Evolutionary conservation across 2,888 invertebrate genomes (phyloP).

Genomic region (Mayetiola destructor): DNA sequence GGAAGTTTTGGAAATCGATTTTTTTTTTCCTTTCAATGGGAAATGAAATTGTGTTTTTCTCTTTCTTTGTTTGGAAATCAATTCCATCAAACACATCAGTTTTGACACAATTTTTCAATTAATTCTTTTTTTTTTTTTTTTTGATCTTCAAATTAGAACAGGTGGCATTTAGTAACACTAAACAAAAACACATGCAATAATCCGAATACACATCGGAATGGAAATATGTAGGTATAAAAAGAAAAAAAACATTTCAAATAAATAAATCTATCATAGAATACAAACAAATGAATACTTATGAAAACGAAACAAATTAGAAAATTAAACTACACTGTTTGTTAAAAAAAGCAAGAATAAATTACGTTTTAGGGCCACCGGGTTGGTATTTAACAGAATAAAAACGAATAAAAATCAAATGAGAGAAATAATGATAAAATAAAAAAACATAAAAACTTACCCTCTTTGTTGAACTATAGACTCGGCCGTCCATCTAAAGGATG

Average conservation of each 20-base stretch:
- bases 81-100: not conserved
- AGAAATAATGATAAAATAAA: constrained; percentile 14
- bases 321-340: not conserved
- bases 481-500: constrained; percentile 38
- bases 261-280: not conserved
- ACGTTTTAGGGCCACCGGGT: too few relatives aligned
- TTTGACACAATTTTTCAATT: too few relatives aligned
- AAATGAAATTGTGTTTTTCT: too few relatives aligned
- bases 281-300: too few relatives aligned
- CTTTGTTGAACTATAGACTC: constrained; percentile 37
- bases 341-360: not conserved
- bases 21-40: too few relatives aligned
- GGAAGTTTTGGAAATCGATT: not conserved
- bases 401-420: not conserved
- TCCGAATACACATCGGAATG: too few relatives aligned
- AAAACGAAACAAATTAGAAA: not conserved
- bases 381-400: too few relatives aligned
- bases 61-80: not conserved
- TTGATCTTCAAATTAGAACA: too few relatives aligned
- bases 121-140: too few relatives aligned
- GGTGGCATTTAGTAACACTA: not conserved
- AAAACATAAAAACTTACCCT: constrained; percentile 29
- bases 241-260: not conserved
- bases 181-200: not conserved
- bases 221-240: not conserved